Evolutionary conservation across 2,113 vertebrate genomes (phyloP).

Genomic region (Panthera tigris): DNA sequence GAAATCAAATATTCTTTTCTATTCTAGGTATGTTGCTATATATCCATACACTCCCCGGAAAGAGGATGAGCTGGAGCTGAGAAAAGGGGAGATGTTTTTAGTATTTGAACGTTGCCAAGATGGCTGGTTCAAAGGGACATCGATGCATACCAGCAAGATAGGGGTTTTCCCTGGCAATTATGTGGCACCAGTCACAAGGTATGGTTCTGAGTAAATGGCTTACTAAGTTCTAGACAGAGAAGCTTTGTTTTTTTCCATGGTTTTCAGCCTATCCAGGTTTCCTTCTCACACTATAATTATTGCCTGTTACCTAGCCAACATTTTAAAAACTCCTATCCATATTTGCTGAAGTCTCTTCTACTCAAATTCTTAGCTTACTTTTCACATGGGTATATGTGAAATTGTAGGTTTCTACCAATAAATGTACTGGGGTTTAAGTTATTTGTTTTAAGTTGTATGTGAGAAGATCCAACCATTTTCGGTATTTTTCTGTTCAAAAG

Average conservation of each 20-base stretch:
- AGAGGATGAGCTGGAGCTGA: conserved; percentile 96
- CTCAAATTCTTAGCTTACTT: conserved; percentile 25
- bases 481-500: conserved; percentile 26
- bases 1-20: neutral
- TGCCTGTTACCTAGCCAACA: neutral
- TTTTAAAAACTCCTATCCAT: neutral
- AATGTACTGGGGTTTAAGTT: neutral
- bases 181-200: conserved; percentile 97
- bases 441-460: conserved; percentile 25
- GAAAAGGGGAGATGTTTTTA: conserved; percentile 98
- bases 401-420: conserved; percentile 30
- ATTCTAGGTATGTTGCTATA: conserved; percentile 91
- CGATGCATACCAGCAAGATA: conserved; percentile 98
- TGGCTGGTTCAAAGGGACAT: conserved; percentile 99
- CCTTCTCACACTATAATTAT: conserved; percentile 21
- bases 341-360: conserved; percentile 51
- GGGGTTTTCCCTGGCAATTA: conserved; percentile 99
- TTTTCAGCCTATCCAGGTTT: conserved; percentile 1
- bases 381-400: conserved; percentile 29
- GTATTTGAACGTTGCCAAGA: conserved; percentile 99
- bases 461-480: conserved; percentile 33
- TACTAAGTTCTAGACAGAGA: neutral
- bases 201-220: neutral
- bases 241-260: conserved; percentile 16
- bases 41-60: conserved; percentile 97